A percentile compares a stretch with the other conserved stretches of the same genome.
phyloP scores from a whole-genome alignment of 53 echinoderm and acorn worm genomes.

The Henricia sp. region DNA sequence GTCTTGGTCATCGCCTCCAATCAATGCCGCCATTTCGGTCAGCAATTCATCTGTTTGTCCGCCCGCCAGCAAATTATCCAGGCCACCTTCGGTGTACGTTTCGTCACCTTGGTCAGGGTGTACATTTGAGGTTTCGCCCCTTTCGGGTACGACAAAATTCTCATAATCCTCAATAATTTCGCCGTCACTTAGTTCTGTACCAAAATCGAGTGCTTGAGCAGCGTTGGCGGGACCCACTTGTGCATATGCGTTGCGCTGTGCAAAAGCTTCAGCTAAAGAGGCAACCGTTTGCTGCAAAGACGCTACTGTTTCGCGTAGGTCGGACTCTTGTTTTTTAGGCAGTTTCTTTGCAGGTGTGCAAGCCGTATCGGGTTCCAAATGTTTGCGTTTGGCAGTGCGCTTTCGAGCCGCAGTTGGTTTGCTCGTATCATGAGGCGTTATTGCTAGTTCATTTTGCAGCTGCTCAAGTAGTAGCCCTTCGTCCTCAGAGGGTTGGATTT shows the following conservation, averaged over 20 bases:
- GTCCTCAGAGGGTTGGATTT: neutral
- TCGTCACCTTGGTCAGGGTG: constrained; percentile 13
- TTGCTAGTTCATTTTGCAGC: neutral
- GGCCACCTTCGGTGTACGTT: neutral
- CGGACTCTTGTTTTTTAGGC: neutral
- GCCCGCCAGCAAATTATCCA: neutral
- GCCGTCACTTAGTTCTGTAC: neutral
- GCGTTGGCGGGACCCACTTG: neutral
- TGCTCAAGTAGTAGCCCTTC: neutral
- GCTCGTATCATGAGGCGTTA: neutral
- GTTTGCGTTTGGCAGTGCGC: neutral
- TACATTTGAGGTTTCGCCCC: neutral
- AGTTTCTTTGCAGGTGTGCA: too few species aligned
- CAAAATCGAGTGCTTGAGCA: neutral
- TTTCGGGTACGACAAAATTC: neutral
- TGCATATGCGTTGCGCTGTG: neutral
- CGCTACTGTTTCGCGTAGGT: neutral
- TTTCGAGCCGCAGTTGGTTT: neutral
- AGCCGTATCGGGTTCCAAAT: neutral
- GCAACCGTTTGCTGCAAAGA: constrained; percentile 24
- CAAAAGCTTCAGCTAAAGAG: neutral
- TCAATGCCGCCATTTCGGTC: constrained; percentile 26
- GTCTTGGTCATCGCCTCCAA: constrained; percentile 1
- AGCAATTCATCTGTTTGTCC: neutral
- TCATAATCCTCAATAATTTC: neutral